Conservation (phyloP, 2,113 vertebrate genomes). For the Zosterops borbonicus region DNA sequence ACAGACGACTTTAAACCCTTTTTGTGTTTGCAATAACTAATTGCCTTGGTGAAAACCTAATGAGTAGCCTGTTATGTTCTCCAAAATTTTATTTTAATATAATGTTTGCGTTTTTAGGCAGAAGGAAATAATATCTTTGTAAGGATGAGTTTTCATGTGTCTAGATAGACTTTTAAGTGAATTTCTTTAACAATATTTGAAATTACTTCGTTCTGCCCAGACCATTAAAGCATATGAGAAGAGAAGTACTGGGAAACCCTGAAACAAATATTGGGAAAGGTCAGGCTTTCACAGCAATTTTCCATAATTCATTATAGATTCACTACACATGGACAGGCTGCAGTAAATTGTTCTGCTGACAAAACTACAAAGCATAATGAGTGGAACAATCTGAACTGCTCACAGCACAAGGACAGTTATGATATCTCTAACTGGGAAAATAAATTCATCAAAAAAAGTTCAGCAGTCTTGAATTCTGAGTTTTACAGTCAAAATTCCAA, state of each 20-base stretch:
- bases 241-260: not conserved
- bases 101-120: not conserved
- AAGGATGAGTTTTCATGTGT: not conserved
- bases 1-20: not conserved
- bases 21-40: not conserved
- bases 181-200: not conserved
- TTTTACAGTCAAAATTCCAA: not conserved
- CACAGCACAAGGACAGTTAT: not conserved
- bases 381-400: conserved; percentile 38
- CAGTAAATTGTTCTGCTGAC: conserved; percentile 49
- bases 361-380: conserved; percentile 39
- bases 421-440: conserved; percentile 12
- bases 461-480: not conserved
- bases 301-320: conserved; percentile 64
- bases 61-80: not conserved
- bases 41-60: not conserved
- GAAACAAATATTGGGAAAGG: conserved; percentile 12
- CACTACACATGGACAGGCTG: conserved; percentile 24
- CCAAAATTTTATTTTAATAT: not conserved
- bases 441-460: not conserved
- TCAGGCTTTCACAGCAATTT: conserved; percentile 40
- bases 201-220: not conserved
- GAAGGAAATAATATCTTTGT: not conserved
- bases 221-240: not conserved
- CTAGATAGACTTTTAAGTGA: not conserved